A percentile compares a stretch with the other conserved stretches of the same genome.
Conservation (phyloP, 2,888 invertebrate species). For the Melanotus villosus region DNA sequence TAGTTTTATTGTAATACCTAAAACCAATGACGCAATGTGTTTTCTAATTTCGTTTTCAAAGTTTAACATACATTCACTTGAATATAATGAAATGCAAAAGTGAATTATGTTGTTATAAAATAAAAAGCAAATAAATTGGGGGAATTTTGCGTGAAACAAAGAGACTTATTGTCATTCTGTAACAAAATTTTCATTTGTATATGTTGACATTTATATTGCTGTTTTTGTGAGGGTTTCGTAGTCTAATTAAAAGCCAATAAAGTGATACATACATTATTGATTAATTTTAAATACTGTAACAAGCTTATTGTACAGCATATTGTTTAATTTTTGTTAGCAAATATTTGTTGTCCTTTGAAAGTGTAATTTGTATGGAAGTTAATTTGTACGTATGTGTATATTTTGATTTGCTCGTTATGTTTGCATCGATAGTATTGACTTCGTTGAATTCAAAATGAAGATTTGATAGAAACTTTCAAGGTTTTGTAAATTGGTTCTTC, state of each 20-base stretch:
- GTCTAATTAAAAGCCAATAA: conserved; percentile 8
- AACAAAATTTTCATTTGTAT: neutral
- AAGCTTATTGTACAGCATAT: neutral
- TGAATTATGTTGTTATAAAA: neutral
- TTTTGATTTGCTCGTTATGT: too few species aligned
- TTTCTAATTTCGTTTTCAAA: conserved; percentile 19
- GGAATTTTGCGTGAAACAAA: conserved; percentile 1
- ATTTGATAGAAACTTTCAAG: too few species aligned
- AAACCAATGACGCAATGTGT: conserved; percentile 23
- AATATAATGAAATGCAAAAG: too few species aligned
- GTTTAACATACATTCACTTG: too few species aligned
- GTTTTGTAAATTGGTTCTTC: too few species aligned
- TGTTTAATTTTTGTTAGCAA: neutral
- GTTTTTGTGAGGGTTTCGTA: neutral
- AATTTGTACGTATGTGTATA: too few species aligned
- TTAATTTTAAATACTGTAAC: neutral
- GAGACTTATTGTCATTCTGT: neutral
- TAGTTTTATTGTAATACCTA: too few species aligned
- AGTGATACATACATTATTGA: conserved; percentile 7
- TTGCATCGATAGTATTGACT: too few species aligned
- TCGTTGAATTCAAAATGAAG: too few species aligned
- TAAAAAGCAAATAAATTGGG: too few species aligned
- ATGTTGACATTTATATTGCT: neutral
- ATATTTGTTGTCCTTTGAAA: neutral
- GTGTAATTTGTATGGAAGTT: too few species aligned